Evolutionary conservation across 2,113 vertebrate genomes (phyloP).

Genomic region (Epinephelus moara): DNA sequence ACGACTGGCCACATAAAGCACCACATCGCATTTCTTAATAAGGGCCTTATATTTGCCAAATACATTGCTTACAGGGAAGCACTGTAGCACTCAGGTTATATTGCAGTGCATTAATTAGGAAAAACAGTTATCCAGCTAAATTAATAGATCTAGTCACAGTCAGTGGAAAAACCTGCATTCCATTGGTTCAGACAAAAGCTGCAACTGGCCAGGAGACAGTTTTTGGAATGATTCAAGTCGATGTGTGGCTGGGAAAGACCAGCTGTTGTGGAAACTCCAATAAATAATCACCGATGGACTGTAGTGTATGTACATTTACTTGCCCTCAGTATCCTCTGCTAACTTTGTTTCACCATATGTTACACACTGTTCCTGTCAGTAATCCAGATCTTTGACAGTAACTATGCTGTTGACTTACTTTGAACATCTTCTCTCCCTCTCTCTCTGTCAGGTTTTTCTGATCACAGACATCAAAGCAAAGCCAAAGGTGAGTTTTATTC

Average conservation of each 20-base stretch:
- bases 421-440: constrained; percentile 36
- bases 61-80: not conserved
- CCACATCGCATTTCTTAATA: not conserved
- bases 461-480: constrained; percentile 26
- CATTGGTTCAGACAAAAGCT: not conserved
- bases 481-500: constrained; percentile 60
- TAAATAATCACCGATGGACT: not conserved
- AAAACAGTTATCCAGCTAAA: not conserved
- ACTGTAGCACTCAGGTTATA: not conserved
- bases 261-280: constrained; percentile 28
- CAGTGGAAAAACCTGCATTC: not conserved
- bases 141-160: not conserved
- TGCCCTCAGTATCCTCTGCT: not conserved
- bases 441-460: constrained; percentile 43
- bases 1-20: not conserved
- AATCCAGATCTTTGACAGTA: constrained; percentile 1
- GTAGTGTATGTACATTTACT: not conserved
- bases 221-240: not conserved
- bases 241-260: not conserved
- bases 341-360: not conserved
- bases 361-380: not conserved
- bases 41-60: not conserved
- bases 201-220: not conserved
- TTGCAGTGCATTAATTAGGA: not conserved
- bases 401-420: constrained; percentile 17